Evolutionary conservation across 2,113 vertebrate genomes (phyloP), one percentile per base, ranked within the genome.

Genomic region (Emydura subglobosa): DNA sequence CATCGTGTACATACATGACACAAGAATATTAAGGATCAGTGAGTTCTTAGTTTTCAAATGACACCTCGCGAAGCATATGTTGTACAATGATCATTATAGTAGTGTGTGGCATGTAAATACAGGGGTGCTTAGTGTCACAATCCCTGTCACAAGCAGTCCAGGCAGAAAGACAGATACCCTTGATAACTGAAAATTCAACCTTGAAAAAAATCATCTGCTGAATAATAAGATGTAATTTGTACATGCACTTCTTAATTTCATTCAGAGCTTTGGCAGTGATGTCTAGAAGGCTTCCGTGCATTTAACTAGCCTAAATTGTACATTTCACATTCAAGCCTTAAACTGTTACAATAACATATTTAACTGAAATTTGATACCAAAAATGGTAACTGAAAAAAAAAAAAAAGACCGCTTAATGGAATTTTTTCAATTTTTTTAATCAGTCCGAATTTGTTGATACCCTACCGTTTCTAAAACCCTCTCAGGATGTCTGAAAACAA

Each of bases 141-240:
- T 50, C 44, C 89, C 47, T 16, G 17, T 90, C 82, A 76, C 24
- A 91, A 94, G 86, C 82, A 95, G n/a, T 78, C 34, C 76, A 82
- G 80, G 53, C 76, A 94, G 72, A 89, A 92, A 96, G 94, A 96
- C 86, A 21, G 86, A 93, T 95, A 95, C 92, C 72, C 87, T 94
- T 96, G 94, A 94, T 96, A 94, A 95, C 14, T 57, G 90, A 93
- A 96, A 92, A 95, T 93, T 94, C 85, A 95, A 94, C 90, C 81
- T 97, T 96, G 91, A 29, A 95, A 96, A 97, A 92, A 81, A 57
- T 96, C 53, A 80, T 95, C 82, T 88, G 72, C 84, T 97, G 93
- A 97, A 95, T 96, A 94, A 92, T 92, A 96, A 94, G 47, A 81
- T 76, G 49, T 34, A 92, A 94, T 95, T 97, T 97, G 59, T 86